These are phyloP conservation scores for Pseudopleuronectes americanus DNA, from an alignment of 2,797 vertebrate genomes.

Conservation along the genomic window DNA sequence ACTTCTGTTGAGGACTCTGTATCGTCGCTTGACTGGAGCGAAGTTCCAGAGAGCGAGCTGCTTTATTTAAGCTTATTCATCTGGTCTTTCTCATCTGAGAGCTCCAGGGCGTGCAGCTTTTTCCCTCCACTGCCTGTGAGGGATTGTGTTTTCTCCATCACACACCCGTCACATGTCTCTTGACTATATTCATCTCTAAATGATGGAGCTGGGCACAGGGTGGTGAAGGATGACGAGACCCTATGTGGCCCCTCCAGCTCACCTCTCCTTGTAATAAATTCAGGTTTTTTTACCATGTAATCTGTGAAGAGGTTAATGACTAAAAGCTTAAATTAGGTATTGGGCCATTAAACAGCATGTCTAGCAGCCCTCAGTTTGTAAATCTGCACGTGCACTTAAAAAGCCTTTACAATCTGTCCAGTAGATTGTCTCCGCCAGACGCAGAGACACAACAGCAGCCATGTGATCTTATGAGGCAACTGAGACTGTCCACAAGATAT, in stretches of 20 bases:
- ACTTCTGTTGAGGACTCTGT: slow-evolving; percentile 39
- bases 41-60: slow-evolving; percentile 12
- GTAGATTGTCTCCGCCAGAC: too few species aligned
- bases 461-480: too few species aligned
- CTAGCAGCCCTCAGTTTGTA: too few species aligned
- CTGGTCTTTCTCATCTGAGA: slow-evolving; percentile 13
- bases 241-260: slow-evolving; percentile 28
- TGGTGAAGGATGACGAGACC: slow-evolving; percentile 37
- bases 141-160: slow-evolving; percentile 34
- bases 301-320: not conserved
- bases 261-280: slow-evolving; percentile 31
- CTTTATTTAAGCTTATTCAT: slow-evolving; percentile 42
- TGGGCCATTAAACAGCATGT: too few species aligned
- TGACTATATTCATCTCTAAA: slow-evolving; percentile 25
- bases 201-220: slow-evolving; percentile 21
- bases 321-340: too few species aligned
- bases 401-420: too few species aligned
- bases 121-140: slow-evolving; percentile 23
- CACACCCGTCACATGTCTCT: slow-evolving; percentile 42
- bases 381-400: too few species aligned
- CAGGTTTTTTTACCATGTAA: slow-evolving; percentile 11
- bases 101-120: slow-evolving; percentile 15
- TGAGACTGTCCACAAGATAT: too few species aligned
- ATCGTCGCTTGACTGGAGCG: slow-evolving; percentile 37
- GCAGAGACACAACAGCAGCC: too few species aligned